Evolutionary conservation across 2,797 vertebrate genomes (phyloP), one percentile per base, ranked within the genome.

Genomic region (Tarsius wallacei): DNA sequence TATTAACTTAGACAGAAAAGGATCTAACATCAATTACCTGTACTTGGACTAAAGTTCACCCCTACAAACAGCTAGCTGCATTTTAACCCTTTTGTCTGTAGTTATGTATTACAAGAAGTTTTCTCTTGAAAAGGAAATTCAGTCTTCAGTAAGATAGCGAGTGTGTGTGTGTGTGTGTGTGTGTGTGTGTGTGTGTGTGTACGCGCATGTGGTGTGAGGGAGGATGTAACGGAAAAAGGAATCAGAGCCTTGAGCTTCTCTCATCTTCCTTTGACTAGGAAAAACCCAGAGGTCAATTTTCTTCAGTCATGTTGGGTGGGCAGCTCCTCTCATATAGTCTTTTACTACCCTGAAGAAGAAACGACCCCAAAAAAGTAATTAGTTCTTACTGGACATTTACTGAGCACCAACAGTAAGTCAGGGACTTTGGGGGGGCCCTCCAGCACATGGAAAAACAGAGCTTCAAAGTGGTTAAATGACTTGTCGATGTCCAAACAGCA

Each of bases 121-220:
- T 93, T 73, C 76, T 90, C 86, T 74, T 87, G 55, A 74, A 87
- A 86, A 92, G 19, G 31, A 55, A 90, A 16, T 70, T 53, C 55
- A 90, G 63, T 36, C 63, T 95, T 89, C 22, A 77, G 55, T 36
- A 94, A 92, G 49, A 87, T 10, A 26, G 8, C 7, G 26, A 59
- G 31, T 11, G 31, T 21, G 11, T 19, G 28, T 22, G 26, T 61
- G 55, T 53, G 59, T 64, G 21, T 64, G 49, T 88, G 66, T 71
- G 7, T 28, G 26, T 21, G 10, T 19, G 51, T 42, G 55, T 31
- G 51, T 19, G 21, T 71, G 71, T 66, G 64, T 26, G 16, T 36
- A 42, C 42, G 7, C 7, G 42, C 42, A 42, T 42, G 42, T 42
- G 42, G 42, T n/a, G 17, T 51, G 4, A 1, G 11, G 3, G n/a